Conservation (phyloP, 53 echinoderm and acorn worm genomes). For the Glandiceps talaboti region DNA sequence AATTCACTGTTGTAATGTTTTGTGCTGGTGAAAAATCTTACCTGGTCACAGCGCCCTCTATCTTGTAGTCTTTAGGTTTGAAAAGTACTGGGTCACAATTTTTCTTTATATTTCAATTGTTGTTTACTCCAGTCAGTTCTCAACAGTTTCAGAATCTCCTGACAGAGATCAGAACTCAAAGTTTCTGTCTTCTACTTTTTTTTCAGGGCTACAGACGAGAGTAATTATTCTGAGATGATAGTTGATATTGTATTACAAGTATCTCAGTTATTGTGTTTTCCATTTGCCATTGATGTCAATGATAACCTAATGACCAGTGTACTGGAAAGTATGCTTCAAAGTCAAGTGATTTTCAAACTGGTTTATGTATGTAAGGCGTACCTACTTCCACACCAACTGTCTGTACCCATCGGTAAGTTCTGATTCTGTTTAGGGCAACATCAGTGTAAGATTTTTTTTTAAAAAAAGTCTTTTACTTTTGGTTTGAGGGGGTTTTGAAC, state of each 20-base stretch:
- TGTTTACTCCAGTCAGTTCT: too few species aligned
- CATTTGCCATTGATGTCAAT: conserved; percentile 85
- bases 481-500: too few species aligned
- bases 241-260: conserved; percentile 56
- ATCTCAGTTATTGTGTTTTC: conserved; percentile 83
- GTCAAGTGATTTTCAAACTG: conserved; percentile 58
- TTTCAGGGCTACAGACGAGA: conserved; percentile 23
- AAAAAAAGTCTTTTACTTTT: too few species aligned
- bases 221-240: conserved; percentile 36
- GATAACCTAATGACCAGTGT: conserved; percentile 58
- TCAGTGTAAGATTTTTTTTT: too few species aligned
- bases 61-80: too few species aligned
- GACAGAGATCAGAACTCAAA: background rate
- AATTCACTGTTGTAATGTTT: too few species aligned
- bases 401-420: conserved; percentile 70
- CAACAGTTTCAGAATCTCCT: too few species aligned
- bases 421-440: too few species aligned
- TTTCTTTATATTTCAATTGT: too few species aligned
- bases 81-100: too few species aligned
- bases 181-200: background rate
- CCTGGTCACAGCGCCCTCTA: too few species aligned
- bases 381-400: conserved; percentile 43
- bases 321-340: conserved; percentile 53
- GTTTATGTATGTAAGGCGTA: conserved; percentile 54
- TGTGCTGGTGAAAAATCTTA: too few species aligned